These are phyloP conservation scores for Philypnodon macrostomus DNA, from an alignment of 2,797 vertebrate species.

Conservation along the genomic window DNA sequence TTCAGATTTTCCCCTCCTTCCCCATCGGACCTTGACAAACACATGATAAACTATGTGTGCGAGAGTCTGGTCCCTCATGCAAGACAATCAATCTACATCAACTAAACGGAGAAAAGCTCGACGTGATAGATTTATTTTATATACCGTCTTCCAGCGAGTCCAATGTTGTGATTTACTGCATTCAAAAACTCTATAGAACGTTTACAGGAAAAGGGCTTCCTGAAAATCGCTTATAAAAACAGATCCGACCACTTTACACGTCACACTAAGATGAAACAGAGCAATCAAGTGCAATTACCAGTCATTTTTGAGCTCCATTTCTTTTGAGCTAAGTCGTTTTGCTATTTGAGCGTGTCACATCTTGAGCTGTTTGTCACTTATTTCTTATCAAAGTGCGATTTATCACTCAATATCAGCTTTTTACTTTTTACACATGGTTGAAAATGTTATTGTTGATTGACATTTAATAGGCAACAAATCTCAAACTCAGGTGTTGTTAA, in stretches of 20 bases:
- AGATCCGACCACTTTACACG: too few relatives aligned
- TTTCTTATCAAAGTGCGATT: slow-evolving; percentile 7
- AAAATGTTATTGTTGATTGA: slow-evolving; percentile 14
- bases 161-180: slow-evolving; percentile 17
- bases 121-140: slow-evolving; percentile 54
- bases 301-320: slow-evolving; percentile 2
- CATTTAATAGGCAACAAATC: slow-evolving; percentile 13
- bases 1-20: slow-evolving; percentile 62
- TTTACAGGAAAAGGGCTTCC: slow-evolving; percentile 18
- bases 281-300: background rate
- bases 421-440: background rate
- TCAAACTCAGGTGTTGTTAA: slow-evolving; percentile 15
- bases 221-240: slow-evolving; percentile 12
- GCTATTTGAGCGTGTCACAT: slow-evolving; percentile 1
- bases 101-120: slow-evolving; percentile 48
- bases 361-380: background rate
- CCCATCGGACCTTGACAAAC: slow-evolving; percentile 53
- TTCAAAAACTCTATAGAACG: slow-evolving; percentile 33
- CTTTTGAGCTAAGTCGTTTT: slow-evolving; percentile 5
- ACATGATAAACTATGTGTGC: slow-evolving; percentile 58
- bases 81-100: slow-evolving; percentile 62
- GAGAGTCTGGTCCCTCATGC: slow-evolving; percentile 27
- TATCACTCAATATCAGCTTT: background rate
- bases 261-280: slow-evolving; percentile 5
- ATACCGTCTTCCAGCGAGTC: slow-evolving; percentile 18